Evolutionary conservation across 2,113 vertebrate genomes (phyloP), one percentile per base, ranked within the genome.

Genomic region (Potamarius usumacintae): DNA sequence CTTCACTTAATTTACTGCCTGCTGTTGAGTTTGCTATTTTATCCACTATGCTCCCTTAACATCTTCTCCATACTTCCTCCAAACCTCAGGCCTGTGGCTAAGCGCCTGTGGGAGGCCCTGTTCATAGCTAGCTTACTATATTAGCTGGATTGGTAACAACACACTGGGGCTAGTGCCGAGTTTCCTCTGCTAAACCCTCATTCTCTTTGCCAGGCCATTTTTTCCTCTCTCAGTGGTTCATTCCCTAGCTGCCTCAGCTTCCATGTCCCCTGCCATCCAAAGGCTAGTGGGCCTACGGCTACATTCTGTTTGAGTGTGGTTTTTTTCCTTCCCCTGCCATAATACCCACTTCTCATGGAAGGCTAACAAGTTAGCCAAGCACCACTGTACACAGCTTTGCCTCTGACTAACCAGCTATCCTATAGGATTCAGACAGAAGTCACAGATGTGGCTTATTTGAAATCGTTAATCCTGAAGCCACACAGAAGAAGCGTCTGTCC

Each of bases 371-470:
- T n/a, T 77, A 53, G 48, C 74, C 74, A 77, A 77, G 74, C 22
- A 79, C 76, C n/a, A 27, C 52, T 79, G 25, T 79, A 3, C 25
- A 50, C 72, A 79, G 76, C 15, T 27, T n/a, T 53, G n/a, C 2
- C n/a, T 27, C 52, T 55, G 52, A 55, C 76, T 55, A 78, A 55
- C 76, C 50, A 78, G 76, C 22, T 52, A 78, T 79, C 27, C 11
- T 30, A 79, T 20, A 57, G 14, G 52, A 79, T 55, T 55, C 52
- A 55, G 76, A 42, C 18, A 20, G 30, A 20, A 62, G 55, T 81
- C 79, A 62, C 57, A 60, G 79, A 81, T 81, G 57, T 42, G 30
- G 79, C 30, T 81, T 30, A 60, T 18, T 22, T 60, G 78, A 81
- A 81, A 34, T 42, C 20, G 1, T 62, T 81, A 60, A 81, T 81